Conservation (phyloP, 2,888 invertebrate species). For the Elegia similella region DNA sequence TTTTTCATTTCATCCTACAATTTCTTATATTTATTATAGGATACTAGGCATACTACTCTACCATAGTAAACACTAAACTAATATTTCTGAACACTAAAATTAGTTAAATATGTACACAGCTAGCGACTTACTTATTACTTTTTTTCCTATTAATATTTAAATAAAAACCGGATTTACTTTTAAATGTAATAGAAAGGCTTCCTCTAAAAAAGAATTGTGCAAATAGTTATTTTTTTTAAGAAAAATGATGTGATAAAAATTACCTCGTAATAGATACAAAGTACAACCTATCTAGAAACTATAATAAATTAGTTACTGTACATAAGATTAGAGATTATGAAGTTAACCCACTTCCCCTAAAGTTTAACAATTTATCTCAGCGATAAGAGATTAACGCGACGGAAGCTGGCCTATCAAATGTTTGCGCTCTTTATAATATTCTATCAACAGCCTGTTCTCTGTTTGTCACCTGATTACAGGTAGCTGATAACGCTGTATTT, state of each 20-base stretch:
- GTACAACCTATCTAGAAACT: neutral
- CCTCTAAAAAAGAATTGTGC: too few relatives aligned
- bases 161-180: too few relatives aligned
- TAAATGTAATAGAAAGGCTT: neutral
- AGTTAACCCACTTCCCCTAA: slow-evolving; percentile 45
- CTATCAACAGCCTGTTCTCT: slow-evolving; percentile 61
- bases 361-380: slow-evolving; percentile 40
- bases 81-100: too few relatives aligned
- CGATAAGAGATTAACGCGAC: slow-evolving; percentile 69
- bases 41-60: too few relatives aligned
- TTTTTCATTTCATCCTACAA: too few relatives aligned
- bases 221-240: too few relatives aligned
- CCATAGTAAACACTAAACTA: too few relatives aligned
- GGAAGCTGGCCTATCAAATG: slow-evolving; percentile 71
- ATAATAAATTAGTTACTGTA: slow-evolving; percentile 7
- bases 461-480: slow-evolving; percentile 69
- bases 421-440: slow-evolving; percentile 64
- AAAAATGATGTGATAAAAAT: too few relatives aligned
- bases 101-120: neutral
- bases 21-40: too few relatives aligned
- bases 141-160: neutral
- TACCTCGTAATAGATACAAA: neutral
- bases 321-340: slow-evolving; percentile 44
- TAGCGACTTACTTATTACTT: neutral
- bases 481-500: slow-evolving; percentile 70